Base-by-base conservation (phyloP, 2,797 vertebrate genomes). In the Aphelocoma californica region DNA sequence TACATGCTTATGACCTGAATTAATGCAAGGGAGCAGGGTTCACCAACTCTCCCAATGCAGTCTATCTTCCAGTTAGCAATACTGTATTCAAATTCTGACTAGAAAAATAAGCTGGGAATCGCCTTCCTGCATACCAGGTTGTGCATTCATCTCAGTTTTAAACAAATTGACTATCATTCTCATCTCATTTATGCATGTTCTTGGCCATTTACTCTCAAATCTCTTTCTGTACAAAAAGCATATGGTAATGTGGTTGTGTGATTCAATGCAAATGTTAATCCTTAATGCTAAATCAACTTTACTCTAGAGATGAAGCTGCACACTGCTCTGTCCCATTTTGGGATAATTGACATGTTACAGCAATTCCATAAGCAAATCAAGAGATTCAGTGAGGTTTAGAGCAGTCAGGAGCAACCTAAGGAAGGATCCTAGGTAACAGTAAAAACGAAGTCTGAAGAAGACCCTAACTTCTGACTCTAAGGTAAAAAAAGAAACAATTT, bases 291-390 rank as follows among this genome's bases (percentile, higher is more conserved):
- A 73, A 78, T 12, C 13, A 47, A 20, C 10, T 53, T 65, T 31
- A 71, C 28, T 64, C 34, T 32, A 80, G 20, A 34, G 32, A 61
- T 0, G 0, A 20, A 71, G 26, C 21, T 0, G 6, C 24, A 56
- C 4, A 25, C 12, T 51, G 28, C 44, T 54, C 10, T 38, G 38
- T 32, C 36, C 44, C 31, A 26, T 70, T 82, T 29, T 54, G n/a
- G 56, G 23, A 85, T 38, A 64, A 70, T 5, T 42, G 28, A 71
- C 11, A 11, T 13, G 10, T 29, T 72, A 12, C 47, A 85, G 34
- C 34, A 79, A 78, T 44, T 79, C 66, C 51, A 50, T 32, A 54
- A 81, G 10, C 26, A 88, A 78, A 54, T 65, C 32, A 48, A 66
- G 36, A 45, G 20, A 86, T 40, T 72, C 51, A 53, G 17, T 18